Evolutionary conservation across 2,888 invertebrate species (phyloP), one percentile per base, ranked within the genome.

Genomic region (Andrena dorsata): DNA sequence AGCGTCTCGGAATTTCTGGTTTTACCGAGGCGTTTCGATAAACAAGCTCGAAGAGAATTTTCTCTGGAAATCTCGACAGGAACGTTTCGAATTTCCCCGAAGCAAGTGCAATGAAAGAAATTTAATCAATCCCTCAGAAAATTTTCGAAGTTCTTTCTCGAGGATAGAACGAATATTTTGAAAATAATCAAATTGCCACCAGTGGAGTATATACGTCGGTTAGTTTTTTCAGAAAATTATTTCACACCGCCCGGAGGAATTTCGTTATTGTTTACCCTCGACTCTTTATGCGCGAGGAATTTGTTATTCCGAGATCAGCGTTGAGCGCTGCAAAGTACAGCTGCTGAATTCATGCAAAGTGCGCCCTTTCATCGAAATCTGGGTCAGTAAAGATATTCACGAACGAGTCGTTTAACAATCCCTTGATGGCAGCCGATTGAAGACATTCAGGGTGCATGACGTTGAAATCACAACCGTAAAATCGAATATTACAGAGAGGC

Each of bases 321-420:
- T 26, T 5, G 4, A 56, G 26, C 56, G 23, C 41, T 13, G 23
- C 2, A 32, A 41, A 63, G 41, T 41, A 63, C 35, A 20, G 32
- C 32, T 23, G 10, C 20, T 41, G 41, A 26, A 41, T 26, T 8
- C 23, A 20, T 23, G 23, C 23, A 13, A 41, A 63, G 23, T 20
- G 20, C 41, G 16, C 1, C 26, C 35, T 47, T 66, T 73, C 35
- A 56, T 51, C 32, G 23, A 10, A 16, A 76, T 76, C 47, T 63
- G 10, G 58, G 49, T 49, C 77, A 60, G n/a, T 23, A 41, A 60
- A 60, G 70, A 30, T 60, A 76, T 49, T 49, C 47, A 1, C 2
- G 65, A 76, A 23, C 58, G 58, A 35, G 76, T 49, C 65, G 49
- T 65, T 77, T 23, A 65, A 53, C 61, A 47, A 78, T 51, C 28